A percentile compares a stretch with the other conserved stretches of the same genome.
These are phyloP conservation scores for Lepidochrysops patricia DNA, from an alignment of 2,888 invertebrate genomes.

Conservation along the genomic window DNA sequence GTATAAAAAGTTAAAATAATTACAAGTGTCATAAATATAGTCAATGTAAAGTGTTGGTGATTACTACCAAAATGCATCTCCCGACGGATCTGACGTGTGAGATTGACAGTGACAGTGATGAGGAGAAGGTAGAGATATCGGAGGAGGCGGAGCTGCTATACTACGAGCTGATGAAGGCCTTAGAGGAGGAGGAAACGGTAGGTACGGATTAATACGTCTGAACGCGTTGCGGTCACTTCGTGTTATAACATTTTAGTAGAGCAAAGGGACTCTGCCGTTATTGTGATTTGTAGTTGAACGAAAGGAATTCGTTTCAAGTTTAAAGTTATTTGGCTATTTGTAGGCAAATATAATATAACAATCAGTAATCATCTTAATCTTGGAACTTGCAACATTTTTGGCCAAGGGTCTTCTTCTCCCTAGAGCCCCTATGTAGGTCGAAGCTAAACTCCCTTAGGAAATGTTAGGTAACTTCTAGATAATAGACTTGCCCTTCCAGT, in stretches of 20 bases:
- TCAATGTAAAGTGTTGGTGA: slow-evolving; percentile 21
- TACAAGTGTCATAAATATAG: background rate
- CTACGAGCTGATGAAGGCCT: slow-evolving; percentile 62
- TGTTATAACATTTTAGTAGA: too few relatives aligned
- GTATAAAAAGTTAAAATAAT: too few relatives aligned
- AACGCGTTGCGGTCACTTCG: background rate
- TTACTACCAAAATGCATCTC: slow-evolving; percentile 52
- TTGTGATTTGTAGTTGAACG: too few relatives aligned
- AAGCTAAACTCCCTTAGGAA: background rate
- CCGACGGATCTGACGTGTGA: slow-evolving; percentile 58
- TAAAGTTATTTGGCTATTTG: too few relatives aligned
- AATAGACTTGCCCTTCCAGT: background rate
- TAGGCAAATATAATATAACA: too few relatives aligned
- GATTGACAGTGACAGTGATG: slow-evolving; percentile 44
- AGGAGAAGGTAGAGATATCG: slow-evolving; percentile 60
- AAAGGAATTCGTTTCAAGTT: too few relatives aligned
- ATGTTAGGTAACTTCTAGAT: background rate
- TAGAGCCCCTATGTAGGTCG: background rate
- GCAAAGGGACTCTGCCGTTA: too few relatives aligned
- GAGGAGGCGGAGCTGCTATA: slow-evolving; percentile 70
- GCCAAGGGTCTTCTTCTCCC: background rate
- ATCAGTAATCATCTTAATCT: background rate
- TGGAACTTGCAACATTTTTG: background rate
- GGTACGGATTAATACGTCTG: slow-evolving; percentile 27
- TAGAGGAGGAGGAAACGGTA: slow-evolving; percentile 70